These are phyloP conservation scores for Diachasma alloeum DNA, from an alignment of 1,140 invertebrate species.

Conservation along the genomic window DNA sequence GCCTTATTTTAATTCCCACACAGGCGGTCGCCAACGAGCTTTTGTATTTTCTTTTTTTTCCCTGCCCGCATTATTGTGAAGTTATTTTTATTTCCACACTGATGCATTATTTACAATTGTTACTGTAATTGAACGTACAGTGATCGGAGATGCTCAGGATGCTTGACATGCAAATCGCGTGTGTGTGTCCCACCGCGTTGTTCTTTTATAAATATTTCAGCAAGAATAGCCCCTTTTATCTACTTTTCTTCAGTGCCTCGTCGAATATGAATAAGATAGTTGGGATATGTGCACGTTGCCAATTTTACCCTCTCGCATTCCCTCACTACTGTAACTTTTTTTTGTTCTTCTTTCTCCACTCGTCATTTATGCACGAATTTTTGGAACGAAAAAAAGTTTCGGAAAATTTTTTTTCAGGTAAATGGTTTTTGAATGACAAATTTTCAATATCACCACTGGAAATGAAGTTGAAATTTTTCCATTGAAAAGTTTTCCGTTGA, in stretches of 20 bases:
- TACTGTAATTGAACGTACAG: conserved; percentile 3
- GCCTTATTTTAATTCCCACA: no score
- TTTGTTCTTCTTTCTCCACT: not conserved
- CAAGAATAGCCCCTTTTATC: conserved; percentile 16
- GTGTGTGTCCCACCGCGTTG: not conserved
- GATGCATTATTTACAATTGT: not conserved
- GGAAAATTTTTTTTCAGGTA: not conserved
- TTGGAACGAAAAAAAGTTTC: not conserved
- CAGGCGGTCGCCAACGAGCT: not conserved
- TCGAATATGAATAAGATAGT: conserved; percentile 29
- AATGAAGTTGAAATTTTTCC: not conserved
- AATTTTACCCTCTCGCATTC: not conserved
- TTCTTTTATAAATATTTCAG: conserved; percentile 11
- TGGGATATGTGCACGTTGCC: not conserved
- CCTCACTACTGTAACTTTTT: not conserved
- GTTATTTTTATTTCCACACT: not conserved
- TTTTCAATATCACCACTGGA: not conserved
- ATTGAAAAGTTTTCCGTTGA: not conserved
- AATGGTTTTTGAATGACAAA: not conserved
- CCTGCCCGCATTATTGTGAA: not conserved
- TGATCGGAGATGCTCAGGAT: not conserved
- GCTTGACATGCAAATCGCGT: conserved; percentile 15
- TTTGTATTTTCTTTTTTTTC: not conserved
- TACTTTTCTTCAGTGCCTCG: conserved; percentile 25
- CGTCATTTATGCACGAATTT: not conserved